Evolutionary conservation across 2,113 vertebrate genomes (phyloP), one percentile per base, ranked within the genome.

Genomic region (Oophaga pumilio): DNA sequence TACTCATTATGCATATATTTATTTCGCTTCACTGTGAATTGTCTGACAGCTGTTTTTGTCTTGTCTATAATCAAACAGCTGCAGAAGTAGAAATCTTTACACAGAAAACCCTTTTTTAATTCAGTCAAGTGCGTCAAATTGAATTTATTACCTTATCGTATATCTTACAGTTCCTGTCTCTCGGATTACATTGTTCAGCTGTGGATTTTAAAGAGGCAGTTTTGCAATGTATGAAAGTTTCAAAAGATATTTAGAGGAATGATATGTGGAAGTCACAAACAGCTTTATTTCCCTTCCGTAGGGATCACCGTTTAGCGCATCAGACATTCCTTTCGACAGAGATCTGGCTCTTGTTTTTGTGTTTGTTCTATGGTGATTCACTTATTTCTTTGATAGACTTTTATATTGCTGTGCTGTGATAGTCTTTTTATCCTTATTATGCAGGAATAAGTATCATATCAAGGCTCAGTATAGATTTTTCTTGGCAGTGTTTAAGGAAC

Each of bases 21-120:
- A 66, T 26, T 22, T 76, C 15, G 24, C 14, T 80, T 18, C 56
- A 80, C 49, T 59, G 11, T 33, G 22, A 56, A 17, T 17, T 78
- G 78, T 50, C 59, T 18, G 49, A 56, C 85, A 86, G 85, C 59
- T 86, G 85, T 33, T 78, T 66, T 33, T 24, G n/a, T 43, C n/a
- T 24, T 20, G 22, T 66, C 83, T 76, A 52, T 53, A 76, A 74
- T 4, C 12, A 53, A 85, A 68, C 85, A 86, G 85, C 74, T 86
- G 85, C 60, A 86, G 52, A 50, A 82, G 13, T 12, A 2, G 7
- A 60, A 59, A 85, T 18, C 33, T 43, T 43, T 43, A 4, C 33
- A 43, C 33, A 7, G 33, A 66, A 68, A 76, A 85, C 26, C 49
- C 26, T 85, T 76, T 85, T 76, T n/a, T 17, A 50, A 24, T 24